Evolutionary conservation across 2,113 vertebrate species (phyloP), one percentile per base, ranked within the genome.

Genomic region (Nyctibius bracteatus): DNA sequence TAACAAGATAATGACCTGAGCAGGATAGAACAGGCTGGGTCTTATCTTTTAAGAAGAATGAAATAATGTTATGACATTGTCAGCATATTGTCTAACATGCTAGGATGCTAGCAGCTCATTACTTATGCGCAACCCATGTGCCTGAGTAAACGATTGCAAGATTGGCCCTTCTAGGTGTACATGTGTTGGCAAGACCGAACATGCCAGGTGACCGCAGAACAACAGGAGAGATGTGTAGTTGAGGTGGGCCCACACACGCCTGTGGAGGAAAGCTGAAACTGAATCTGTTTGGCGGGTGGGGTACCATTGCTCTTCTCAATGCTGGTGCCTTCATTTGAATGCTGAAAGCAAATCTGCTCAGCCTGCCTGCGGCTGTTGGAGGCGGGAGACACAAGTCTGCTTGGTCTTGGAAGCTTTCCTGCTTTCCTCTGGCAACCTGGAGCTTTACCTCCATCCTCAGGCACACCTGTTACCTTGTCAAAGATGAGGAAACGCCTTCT

Each of bases 11-110:
- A 95, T 93, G 61, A 93, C 95, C 93, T 12, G 39, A 95, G 65
- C 92, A 71, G 86, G 93, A 92, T 95, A n/a, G 79, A 90, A 94
- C 94, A 94, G 88, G 86, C 74, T 90, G 86, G 78, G 75, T 88
- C 93, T 91, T 96, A 93, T 95, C 88, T 94, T 67, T 81, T 92
- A 77, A 94, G 94, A 79, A 87, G 90, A 80, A 66, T 91, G 87
- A 96, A 95, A 93, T 94, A 94, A 96, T 95, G 87, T 96, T 96
- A 94, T 96, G 94, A 96, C 95, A 89, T 96, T 95, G 96, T 96
- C 92, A 95, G 92, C 88, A 89, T 74, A 96, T 96, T 95, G 96
- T 95, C 90, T 92, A 86, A 95, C 87, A 87, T 80, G 89, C 72
- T 86, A 58, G 84, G 92, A 39, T 92, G 90, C 86, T 92, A 85